Evolutionary conservation across 2,888 invertebrate species (phyloP), one percentile per base, ranked within the genome.

Genomic region (Microdon myrmicae): DNA sequence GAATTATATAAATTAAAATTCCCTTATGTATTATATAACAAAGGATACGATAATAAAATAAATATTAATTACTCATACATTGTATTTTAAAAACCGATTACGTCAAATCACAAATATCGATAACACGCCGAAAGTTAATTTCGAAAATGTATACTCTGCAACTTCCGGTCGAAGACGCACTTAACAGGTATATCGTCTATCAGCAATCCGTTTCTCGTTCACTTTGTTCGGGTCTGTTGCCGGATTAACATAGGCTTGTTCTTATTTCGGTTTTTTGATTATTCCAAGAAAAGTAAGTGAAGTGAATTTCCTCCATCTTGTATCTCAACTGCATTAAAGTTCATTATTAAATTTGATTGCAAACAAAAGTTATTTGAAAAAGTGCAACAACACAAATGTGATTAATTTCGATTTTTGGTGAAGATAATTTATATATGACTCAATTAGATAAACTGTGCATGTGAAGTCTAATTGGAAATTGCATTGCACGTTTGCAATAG

Each of bases 161-260:
- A 69, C 70, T 60, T 54, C 66, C 60, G 49, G 39, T 35, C 47
- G 39, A 48, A 41, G 45, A 59, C 56, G 44, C 68, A 69, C 71
- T 22, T 20, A 22, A 47, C 47, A 73, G 73, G 75, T 71, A 70
- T 71, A 68, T 71, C 71, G 71, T 60, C 70, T 67, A 68, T 64
- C 68, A 48, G 77, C 80, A 80, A 80, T 79, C 77, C 69, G 77
- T 81, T 81, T 79, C 85, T 86, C 86, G 84, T 82, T 82, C 86
- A 86, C 86, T 86, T 86, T 85, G 84, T 85, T 84, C 83, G 84
- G 83, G 85, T 84, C 85, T 83, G 82, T 85, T 82, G 85, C 84
- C 84, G 84, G 82, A 83, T 81, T 81, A 83, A 83, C 85, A 84
- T 77, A 75, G 75, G 70, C 73, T 75, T 73, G 74, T 76, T 74